Evolutionary conservation across 2,113 vertebrate genomes (phyloP).

Genomic region (Pseudolaguvia tuberculata): DNA sequence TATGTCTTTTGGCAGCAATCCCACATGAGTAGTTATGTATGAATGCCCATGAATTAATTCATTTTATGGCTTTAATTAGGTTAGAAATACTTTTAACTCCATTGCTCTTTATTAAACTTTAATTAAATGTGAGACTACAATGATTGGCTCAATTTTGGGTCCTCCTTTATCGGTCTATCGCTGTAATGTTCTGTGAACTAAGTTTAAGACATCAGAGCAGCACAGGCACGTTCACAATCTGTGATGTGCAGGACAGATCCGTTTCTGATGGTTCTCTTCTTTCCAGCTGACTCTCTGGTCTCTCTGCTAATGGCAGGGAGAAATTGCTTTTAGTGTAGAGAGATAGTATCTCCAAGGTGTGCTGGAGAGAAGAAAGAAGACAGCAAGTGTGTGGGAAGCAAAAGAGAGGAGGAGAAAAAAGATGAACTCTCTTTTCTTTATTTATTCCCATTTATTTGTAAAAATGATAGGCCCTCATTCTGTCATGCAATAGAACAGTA

Average conservation of each 20-base stretch:
- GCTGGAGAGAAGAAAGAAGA: slow-evolving; percentile 17
- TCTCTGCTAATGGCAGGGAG: slow-evolving; percentile 59
- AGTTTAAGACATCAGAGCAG: not conserved
- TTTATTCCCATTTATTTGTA: slow-evolving; percentile 56
- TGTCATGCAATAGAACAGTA: slow-evolving; percentile 47
- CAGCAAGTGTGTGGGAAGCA: slow-evolving; percentile 26
- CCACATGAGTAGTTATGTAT: slow-evolving; percentile 3
- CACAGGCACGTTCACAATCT: slow-evolving; percentile 7
- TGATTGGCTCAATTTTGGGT: not conserved
- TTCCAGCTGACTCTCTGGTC: slow-evolving; percentile 49
- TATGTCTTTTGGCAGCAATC: not conserved
- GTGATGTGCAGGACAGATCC: slow-evolving; percentile 28
- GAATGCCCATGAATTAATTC: not conserved
- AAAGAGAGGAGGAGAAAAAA: slow-evolving; percentile 47
- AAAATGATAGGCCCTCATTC: slow-evolving; percentile 62
- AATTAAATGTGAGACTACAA: not conserved
- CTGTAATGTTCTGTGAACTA: not conserved
- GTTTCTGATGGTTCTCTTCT: slow-evolving; percentile 49
- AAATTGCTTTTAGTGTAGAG: slow-evolving; percentile 61
- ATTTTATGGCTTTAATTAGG: not conserved
- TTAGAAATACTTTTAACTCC: not conserved
- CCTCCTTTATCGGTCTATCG: slow-evolving; percentile 4
- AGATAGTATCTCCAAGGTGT: slow-evolving; percentile 59
- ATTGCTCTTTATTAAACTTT: not conserved
- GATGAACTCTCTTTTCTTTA: slow-evolving; percentile 49